Conservation (phyloP, 2,888 invertebrate genomes). For the Drosophila pegasa region DNA sequence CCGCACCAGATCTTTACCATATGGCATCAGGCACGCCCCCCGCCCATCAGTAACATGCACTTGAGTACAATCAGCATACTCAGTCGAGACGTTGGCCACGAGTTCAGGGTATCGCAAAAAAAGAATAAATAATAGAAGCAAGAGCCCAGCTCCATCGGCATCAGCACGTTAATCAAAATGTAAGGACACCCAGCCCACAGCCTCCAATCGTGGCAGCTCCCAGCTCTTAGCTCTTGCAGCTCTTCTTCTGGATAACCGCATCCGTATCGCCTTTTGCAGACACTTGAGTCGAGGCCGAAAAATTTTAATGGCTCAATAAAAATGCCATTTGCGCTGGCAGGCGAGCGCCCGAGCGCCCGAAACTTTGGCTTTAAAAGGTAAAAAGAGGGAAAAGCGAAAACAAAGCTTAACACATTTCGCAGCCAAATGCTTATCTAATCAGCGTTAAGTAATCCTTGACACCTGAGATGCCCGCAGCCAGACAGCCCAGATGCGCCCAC, state of each 20-base stretch:
- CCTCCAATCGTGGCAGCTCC: slow-evolving; percentile 6
- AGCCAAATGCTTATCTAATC: slow-evolving; percentile 83
- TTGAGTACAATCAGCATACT: neutral
- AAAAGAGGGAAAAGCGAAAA: slow-evolving; percentile 74
- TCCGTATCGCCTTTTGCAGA: slow-evolving; percentile 46
- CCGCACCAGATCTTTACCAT: neutral
- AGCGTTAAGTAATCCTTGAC: slow-evolving; percentile 82
- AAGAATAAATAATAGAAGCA: slow-evolving; percentile 4
- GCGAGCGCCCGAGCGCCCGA: slow-evolving; percentile 7
- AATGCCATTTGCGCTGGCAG: slow-evolving; percentile 83
- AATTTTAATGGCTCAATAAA: slow-evolving; percentile 85
- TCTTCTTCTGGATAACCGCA: slow-evolving; percentile 21
- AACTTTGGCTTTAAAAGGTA: slow-evolving; percentile 65
- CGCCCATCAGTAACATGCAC: neutral
- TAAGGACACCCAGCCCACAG: slow-evolving; percentile 48
- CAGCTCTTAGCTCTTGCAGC: neutral
- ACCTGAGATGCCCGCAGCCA: slow-evolving; percentile 76
- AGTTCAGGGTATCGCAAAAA: slow-evolving; percentile 3
- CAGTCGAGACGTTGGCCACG: neutral
- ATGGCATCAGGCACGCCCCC: neutral
- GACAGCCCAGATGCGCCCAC: slow-evolving; percentile 8
- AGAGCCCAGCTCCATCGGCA: slow-evolving; percentile 52
- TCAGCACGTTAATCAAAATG: slow-evolving; percentile 83
- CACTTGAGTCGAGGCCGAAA: slow-evolving; percentile 70
- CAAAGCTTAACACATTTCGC: slow-evolving; percentile 80